Evolutionary conservation across 2,113 vertebrate species (phyloP), one percentile per base, ranked within the genome.

Genomic region (Erythrocercus mccallii): DNA sequence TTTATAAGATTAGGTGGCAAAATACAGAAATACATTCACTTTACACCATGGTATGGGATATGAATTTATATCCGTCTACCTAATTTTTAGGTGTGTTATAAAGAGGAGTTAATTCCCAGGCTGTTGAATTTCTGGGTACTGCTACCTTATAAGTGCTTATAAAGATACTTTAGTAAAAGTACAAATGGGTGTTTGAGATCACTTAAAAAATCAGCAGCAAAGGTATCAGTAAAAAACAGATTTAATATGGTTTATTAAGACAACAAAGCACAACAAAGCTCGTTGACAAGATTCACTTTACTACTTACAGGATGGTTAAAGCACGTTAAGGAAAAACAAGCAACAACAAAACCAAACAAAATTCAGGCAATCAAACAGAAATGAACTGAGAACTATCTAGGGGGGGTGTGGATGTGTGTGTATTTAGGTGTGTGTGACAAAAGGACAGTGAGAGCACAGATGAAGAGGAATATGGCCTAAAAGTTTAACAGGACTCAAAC

Each of bases 381-480:
- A 40, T 35, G 3, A 48, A 35, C 35, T 2, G 11, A 40, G 42
- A 74, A 20, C n/a, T 73, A 2, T 56, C 15, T 47, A 19, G 48
- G 15, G 14, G 3, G 5, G 3, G 12, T 14, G 24, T 11, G 5
- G 28, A 6, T 5, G 14, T 8, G 25, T 31, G 12, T 40, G 19
- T 38, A n/a, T 33, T 44, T 37, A 44, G 33, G 68, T 83, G 10
- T 28, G 11, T 3, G 4, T 15, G 20, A 37, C 21, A 24, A 66
- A 80, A 66, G 21, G 37, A 16, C 42, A 65, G 25, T 12, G 8
- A 5, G 12, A 17, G 21, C 16, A 66, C 37, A 13, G 10, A 45
- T 56, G 20, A 37, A 66, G 47, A 37, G 12, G 13, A 56, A 21
- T 17, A 40, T 0, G 0, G 18, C n/a, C 28, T 48, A 48, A 69